Base-by-base conservation (phyloP, 2,888 invertebrate genomes). In the Agriotes lineatus region DNA sequence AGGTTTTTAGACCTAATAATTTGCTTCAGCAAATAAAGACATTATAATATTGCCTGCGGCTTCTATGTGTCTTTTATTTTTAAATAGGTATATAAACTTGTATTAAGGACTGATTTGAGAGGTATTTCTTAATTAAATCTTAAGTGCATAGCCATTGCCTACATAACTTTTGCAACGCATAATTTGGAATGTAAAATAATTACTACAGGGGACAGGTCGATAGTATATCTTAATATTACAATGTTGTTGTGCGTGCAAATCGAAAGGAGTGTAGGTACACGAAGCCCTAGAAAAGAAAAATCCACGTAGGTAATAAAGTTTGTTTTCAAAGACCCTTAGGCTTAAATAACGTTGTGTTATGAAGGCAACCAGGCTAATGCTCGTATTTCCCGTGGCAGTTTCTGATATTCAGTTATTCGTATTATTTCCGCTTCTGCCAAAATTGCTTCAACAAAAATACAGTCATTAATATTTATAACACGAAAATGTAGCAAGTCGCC, bases 271-370 rank as follows among this genome's bases (percentile, higher is more conserved):
- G 39, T 25, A 42, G 39, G 37, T 57, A 57, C 57, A 57, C 37
- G 39, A 57, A 57, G 39, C 48, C 22, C 60, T 35, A 48, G 33
- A 60, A 60, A 60, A 60, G 19, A 60, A 5, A 60, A 60, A 60
- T 60, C 35, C 48, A 60, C 60, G 37, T 48, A n/a, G n/a, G n/a
- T n/a, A 60, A 60, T 60, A 60, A 60, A 60, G 60, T 60, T 60
- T 48, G 48, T 60, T 60, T 48, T 33, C 48, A 48, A 60, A 48
- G 60, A 37, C 48, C 60, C 48, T 48, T 45, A 48, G 60, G 60
- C 48, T 60, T 48, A 48, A 30, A 60, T 45, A 60, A 48, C 58
- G 58, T 44, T 58, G 42, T 44, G 56, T 56, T 56, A 56, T 56
- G 35, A 16, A 58, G 42, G 58, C 58, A 58, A 44, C 44, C 44